Evolutionary conservation across 30 jellyfish, hydroid and myxozoan genomes (phyloP).

Genomic region (Calvadosia cruxmelitensis): DNA sequence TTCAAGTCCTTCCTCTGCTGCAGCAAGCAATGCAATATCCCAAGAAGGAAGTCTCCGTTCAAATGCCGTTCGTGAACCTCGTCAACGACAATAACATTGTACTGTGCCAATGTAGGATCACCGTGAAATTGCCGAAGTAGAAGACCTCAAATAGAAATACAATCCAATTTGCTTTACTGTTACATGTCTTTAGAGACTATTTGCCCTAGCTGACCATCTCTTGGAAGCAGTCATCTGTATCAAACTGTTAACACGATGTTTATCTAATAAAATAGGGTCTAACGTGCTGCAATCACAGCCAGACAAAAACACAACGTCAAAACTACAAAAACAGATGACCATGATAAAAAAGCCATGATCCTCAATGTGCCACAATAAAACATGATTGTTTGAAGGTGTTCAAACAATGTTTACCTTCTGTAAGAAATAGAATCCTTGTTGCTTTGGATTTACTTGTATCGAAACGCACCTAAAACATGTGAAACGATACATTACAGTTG

Average conservation of each 20-base stretch:
- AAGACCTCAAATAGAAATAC: constrained; percentile 37
- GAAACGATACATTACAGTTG: too few relatives aligned
- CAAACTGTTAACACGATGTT: too few relatives aligned
- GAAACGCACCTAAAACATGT: constrained; percentile 65
- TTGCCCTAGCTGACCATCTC: too few relatives aligned
- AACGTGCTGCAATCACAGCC: too few relatives aligned
- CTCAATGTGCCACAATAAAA: neutral
- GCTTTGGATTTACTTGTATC: constrained; percentile 78
- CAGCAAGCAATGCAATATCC: constrained; percentile 69
- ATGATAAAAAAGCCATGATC: neutral
- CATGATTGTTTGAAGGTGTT: neutral
- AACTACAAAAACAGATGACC: neutral
- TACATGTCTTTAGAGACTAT: too few relatives aligned
- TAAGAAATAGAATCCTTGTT: constrained; percentile 71
- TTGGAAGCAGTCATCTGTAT: too few relatives aligned
- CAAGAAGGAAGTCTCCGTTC: constrained; percentile 92
- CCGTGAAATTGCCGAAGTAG: constrained; percentile 90
- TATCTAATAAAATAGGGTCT: too few relatives aligned
- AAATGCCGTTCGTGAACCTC: constrained; percentile 98
- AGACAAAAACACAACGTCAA: neutral
- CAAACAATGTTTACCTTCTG: constrained; percentile 68
- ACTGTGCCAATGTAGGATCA: constrained; percentile 70
- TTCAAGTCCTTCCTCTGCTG: constrained; percentile 78
- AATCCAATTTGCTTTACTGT: too few relatives aligned
- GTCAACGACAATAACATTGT: constrained; percentile 84